Evolutionary conservation across 2,113 vertebrate species (phyloP), one percentile per base, ranked within the genome.

Genomic region (Seriola dumerili): DNA sequence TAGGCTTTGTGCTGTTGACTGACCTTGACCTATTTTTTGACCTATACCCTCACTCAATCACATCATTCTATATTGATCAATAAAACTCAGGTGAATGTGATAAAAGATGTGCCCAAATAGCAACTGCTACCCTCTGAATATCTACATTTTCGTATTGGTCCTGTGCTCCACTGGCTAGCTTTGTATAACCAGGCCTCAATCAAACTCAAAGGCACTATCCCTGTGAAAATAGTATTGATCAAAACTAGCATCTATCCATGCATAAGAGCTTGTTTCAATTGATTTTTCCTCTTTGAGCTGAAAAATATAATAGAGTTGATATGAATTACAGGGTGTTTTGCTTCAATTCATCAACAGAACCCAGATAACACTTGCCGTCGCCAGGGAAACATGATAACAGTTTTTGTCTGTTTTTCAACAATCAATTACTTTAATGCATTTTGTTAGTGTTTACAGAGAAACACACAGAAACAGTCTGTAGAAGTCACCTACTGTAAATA

Each of bases 401-500:
- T 94, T 94, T 96, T 94, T 94, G 95, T 94, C 95, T 96, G 94
- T 96, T 97, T 95, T 95, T 96, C 91, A 96, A 94, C 96, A 96
- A 97, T 97, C 95, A 97, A 96, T 97, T 96, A 96, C 96, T 95
- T 96, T 95, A 96, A 96, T 92, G 92, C 88, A 80, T 94, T 95
- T 59, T 87, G 90, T 81, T 86, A 91, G 93, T 94, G 92, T 96
- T 96, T 95, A 95, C 94, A 94, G 81, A 89, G 76, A 73, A 90
- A 93, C 85, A 93, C 77, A 92, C 29, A 29, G 29, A 81, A 68
- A 72, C 86, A 83, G 76, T 71, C 76, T 85, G 79, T 78, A 64
- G 66, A 86, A 82, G 84, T 83, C 85, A 81, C 74, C 23, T 50
- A 81, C 57, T 58, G 72, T 85, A 92, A 80, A 84, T 88, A 89